Conservation (phyloP, 1,140 invertebrate genomes). For the Harpegnathos saltator region DNA sequence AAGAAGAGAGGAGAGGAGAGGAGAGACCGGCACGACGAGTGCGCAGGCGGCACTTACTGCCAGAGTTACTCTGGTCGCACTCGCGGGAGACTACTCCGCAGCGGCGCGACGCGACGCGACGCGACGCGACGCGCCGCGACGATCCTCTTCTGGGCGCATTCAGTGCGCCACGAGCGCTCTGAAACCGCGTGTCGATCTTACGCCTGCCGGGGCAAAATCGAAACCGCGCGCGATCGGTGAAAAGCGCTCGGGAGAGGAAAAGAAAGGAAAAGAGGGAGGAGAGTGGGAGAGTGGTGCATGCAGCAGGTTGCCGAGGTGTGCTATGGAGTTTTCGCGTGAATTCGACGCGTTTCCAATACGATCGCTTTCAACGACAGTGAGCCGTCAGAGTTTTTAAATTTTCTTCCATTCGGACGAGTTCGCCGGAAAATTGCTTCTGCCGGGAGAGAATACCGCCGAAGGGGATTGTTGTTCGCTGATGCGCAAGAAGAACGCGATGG, state of each 20-base stretch:
- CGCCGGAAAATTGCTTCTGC: no score
- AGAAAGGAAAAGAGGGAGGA: no score
- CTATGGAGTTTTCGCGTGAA: neutral
- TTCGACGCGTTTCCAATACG: neutral
- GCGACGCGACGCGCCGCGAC: conserved; percentile 61
- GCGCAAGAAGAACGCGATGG: no score
- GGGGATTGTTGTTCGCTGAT: no score
- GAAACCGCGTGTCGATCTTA: conserved; percentile 69
- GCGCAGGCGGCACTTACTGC: conserved; percentile 85
- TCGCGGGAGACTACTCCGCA: conserved; percentile 44
- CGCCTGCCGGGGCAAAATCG: neutral
- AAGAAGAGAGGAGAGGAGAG: neutral
- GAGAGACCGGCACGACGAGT: conserved; percentile 55
- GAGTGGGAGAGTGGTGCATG: neutral
- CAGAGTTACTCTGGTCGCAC: conserved; percentile 81
- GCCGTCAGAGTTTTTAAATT: neutral
- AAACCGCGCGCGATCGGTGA: neutral
- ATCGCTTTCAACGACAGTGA: neutral
- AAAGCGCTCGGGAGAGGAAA: neutral
- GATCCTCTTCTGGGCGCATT: conserved; percentile 70
- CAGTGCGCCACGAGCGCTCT: conserved; percentile 82
- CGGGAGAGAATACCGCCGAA: no score
- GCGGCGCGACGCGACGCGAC: conserved; percentile 50
- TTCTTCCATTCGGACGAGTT: no score
- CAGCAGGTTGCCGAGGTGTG: neutral